Evolutionary conservation across 2,797 vertebrate genomes (phyloP), one percentile per base, ranked within the genome.

Genomic region (Odontamblyopus lacepedii): DNA sequence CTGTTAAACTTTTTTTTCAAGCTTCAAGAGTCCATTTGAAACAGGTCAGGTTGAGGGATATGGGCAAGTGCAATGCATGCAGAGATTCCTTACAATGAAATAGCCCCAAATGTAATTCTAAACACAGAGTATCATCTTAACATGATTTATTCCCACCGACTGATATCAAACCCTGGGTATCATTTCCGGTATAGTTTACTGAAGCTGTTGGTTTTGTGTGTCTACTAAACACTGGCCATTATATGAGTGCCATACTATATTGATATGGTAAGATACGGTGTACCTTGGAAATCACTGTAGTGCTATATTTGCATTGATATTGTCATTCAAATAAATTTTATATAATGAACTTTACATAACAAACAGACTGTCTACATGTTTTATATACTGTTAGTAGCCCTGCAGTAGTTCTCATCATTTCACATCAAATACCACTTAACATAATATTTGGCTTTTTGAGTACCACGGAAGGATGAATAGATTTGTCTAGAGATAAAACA

Each of bases 221-320:
- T 95, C 92, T 91, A 91, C 92, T 90, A 94, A 94, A 94, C 89
- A 89, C 92, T 94, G 94, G 94, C 94, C 93, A 92, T 93, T 94
- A 94, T 95, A 95, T 70, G 90, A 93, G 94, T 94, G 94, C 94
- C 94, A 95, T 94, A 93, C 90, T 95, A 94, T 94, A 94, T 91
- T 94, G 92, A 94, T 94, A 94, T 94, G 93, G 93, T 95, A 93
- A 94, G 92, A 94, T 93, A 94, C 91, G 92, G 92, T 94, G 93
- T 95, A 93, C 90, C 93, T 93, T 94, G 93, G 93, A 94, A 93
- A 93, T 94, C 93, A 95, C 94, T 95, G 93, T 94, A 95, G 93
- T 95, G 94, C 92, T 94, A 94, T 94, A 95, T 94, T 95, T 94
- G 93, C 94, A 93, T 95, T 95, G 93, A 95, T 95, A 95, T 95